phyloP scores from a whole-genome alignment of 2,113 vertebrate genomes.

The Psammodynastes pulverulentus region DNA sequence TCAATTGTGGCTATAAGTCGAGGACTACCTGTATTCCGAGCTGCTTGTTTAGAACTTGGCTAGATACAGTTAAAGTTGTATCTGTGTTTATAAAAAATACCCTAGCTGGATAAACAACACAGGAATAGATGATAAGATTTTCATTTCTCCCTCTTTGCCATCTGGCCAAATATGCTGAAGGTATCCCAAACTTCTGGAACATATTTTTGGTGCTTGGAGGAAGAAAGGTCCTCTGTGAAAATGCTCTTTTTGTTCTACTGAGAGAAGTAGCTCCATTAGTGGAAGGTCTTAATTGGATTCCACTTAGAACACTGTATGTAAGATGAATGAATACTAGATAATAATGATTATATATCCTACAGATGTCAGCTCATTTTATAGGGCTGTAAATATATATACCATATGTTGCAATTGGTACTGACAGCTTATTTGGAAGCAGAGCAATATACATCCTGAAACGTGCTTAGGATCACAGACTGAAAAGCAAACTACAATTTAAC shows the following conservation, averaged over 20 bases:
- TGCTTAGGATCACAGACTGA: neutral
- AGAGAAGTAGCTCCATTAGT: neutral
- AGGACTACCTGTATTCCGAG: neutral
- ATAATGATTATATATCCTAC: conserved; percentile 36
- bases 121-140: neutral
- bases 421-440: neutral
- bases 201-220: neutral
- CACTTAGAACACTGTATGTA: conserved; percentile 22
- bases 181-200: neutral
- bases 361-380: conserved; percentile 16
- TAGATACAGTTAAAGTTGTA: conserved; percentile 47
- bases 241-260: neutral
- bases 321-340: neutral
- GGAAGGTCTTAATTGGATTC: neutral
- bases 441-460: neutral
- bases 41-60: conserved; percentile 33
- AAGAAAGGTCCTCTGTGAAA: neutral
- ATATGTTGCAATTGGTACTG: neutral
- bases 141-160: neutral
- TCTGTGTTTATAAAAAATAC: conserved; percentile 21
- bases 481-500: neutral
- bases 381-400: neutral
- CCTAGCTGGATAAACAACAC: neutral
- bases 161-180: neutral
- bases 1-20: neutral